A percentile compares a stretch with the other conserved stretches of the same genome.
These are phyloP conservation scores for Entomobrya proxima DNA, from an alignment of 2,888 invertebrate genomes.

Conservation along the genomic window DNA sequence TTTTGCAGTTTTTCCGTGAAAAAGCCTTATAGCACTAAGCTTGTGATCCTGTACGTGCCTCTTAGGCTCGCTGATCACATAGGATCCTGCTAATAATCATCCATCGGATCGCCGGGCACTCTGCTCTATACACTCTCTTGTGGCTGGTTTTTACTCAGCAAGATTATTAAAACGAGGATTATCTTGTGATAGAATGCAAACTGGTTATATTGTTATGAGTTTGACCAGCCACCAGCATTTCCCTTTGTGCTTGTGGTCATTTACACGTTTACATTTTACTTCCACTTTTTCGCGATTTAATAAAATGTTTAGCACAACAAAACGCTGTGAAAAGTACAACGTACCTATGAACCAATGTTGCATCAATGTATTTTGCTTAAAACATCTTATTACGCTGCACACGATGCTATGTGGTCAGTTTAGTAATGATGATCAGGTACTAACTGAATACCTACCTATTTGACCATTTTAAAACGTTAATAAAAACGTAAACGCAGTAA, in stretches of 20 bases:
- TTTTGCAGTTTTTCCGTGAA: conserved; percentile 62
- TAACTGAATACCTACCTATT: conserved; percentile 13
- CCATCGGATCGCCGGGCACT: conserved; percentile 24
- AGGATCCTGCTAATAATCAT: conserved; percentile 2
- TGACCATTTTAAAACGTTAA: conserved; percentile 14
- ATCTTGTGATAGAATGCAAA: conserved; percentile 33
- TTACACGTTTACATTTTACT: conserved; percentile 46
- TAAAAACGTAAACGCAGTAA: neutral
- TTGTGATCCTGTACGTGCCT: conserved; percentile 14
- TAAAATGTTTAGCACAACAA: neutral
- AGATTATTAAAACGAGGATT: conserved; percentile 24
- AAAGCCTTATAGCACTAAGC: neutral
- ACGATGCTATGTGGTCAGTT: neutral
- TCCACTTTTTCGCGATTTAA: conserved; percentile 46
- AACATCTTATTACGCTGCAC: neutral
- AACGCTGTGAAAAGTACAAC: neutral
- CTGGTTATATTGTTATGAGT: conserved; percentile 58
- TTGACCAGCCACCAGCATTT: conserved; percentile 50
- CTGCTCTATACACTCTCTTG: neutral
- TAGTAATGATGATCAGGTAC: neutral
- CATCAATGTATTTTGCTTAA: neutral
- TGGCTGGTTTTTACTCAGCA: neutral
- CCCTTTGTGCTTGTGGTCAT: conserved; percentile 47
- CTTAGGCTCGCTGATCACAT: conserved; percentile 44
- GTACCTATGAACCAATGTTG: conserved; percentile 7